Conservation (phyloP, 2,888 invertebrate species). For the Colletes collaris region DNA sequence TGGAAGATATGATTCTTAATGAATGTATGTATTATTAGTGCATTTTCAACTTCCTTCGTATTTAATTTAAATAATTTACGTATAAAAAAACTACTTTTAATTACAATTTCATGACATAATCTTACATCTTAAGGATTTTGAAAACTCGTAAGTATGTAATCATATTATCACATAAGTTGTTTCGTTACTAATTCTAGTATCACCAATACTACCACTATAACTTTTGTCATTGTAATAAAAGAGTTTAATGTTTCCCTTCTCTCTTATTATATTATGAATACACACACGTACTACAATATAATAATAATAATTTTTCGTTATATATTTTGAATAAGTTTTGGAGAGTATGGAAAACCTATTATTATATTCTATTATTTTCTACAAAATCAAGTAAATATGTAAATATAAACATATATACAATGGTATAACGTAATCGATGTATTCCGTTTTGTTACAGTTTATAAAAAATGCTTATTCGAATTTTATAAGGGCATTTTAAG, state of each 20-base stretch:
- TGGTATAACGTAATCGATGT: constrained; percentile 55
- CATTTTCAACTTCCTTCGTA: neutral
- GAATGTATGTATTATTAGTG: constrained; percentile 7
- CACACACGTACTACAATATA: constrained; percentile 21
- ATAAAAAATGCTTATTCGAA: neutral
- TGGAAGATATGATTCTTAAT: constrained; percentile 11
- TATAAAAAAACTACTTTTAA: constrained; percentile 39
- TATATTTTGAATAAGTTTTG: constrained; percentile 17
- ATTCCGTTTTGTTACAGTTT: constrained; percentile 37
- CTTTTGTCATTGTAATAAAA: constrained; percentile 30
- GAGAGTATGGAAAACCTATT: constrained; percentile 36
- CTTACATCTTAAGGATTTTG: constrained; percentile 35
- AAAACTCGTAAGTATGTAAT: constrained; percentile 44
- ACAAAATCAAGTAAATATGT: constrained; percentile 40
- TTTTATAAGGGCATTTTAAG: neutral
- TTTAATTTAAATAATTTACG: constrained; percentile 29
- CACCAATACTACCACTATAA: constrained; percentile 45
- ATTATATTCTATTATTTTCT: constrained; percentile 34
- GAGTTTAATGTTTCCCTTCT: constrained; percentile 7
- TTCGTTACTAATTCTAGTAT: constrained; percentile 47
- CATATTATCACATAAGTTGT: constrained; percentile 33
- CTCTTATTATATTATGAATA: constrained; percentile 28
- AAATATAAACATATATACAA: constrained; percentile 72
- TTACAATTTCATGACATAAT: constrained; percentile 32
- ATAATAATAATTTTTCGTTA: constrained; percentile 11